These are phyloP conservation scores for Drosophila orena DNA, from an alignment of 1,140 invertebrate species.

Conservation along the genomic window DNA sequence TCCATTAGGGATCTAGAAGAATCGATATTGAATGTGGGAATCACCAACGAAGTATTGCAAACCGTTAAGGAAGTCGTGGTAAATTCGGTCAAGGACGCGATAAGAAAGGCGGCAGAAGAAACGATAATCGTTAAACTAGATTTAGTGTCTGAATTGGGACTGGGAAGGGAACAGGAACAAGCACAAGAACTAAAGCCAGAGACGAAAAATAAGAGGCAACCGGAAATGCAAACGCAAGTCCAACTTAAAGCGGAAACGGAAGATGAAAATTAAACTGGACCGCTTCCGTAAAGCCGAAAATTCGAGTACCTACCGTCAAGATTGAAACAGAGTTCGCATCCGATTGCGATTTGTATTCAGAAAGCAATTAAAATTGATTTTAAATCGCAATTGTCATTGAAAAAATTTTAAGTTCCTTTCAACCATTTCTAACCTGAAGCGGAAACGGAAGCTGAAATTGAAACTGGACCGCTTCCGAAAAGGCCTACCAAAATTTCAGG, in stretches of 20 bases:
- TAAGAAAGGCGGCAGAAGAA: neutral
- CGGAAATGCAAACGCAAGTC: neutral
- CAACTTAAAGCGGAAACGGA: neutral
- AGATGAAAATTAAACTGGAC: neutral
- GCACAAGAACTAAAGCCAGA: neutral
- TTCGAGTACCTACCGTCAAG: too few relatives aligned
- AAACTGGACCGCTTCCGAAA: neutral
- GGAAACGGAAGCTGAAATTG: neutral
- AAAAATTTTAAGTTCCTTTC: neutral
- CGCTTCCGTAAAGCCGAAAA: too few relatives aligned
- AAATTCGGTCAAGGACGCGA: neutral
- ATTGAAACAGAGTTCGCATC: too few relatives aligned
- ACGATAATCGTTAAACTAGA: neutral
- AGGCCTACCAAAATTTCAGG: too few relatives aligned
- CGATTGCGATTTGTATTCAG: too few relatives aligned
- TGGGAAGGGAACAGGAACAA: too few relatives aligned
- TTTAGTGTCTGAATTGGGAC: neutral
- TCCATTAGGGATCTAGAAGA: too few relatives aligned
- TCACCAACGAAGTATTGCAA: neutral
- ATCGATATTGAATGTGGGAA: neutral
- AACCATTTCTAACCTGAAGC: too few relatives aligned
- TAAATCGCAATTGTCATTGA: neutral
- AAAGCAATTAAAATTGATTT: too few relatives aligned
- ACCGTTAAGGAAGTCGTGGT: neutral
- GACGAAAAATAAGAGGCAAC: neutral